A percentile compares a stretch with the other conserved stretches of the same genome.
These are phyloP conservation scores for Meteorus sp. DNA, from an alignment of 1,140 invertebrate genomes.

Conservation along the genomic window DNA sequence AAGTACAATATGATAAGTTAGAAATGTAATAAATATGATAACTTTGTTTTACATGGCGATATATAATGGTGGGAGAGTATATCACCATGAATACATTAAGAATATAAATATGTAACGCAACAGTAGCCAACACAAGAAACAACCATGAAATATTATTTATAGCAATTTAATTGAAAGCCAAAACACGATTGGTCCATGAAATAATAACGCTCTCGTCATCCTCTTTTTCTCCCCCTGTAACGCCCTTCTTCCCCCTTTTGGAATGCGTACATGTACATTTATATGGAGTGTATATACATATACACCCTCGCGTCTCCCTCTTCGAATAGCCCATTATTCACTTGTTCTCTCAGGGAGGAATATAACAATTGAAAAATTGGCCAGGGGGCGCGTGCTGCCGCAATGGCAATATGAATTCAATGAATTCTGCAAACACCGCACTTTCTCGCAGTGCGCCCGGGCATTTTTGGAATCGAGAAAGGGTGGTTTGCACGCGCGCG, in stretches of 20 bases:
- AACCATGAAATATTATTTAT: too few species aligned
- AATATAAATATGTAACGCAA: too few species aligned
- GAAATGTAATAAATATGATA: not conserved
- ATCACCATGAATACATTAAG: too few species aligned
- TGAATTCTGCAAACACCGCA: conserved; percentile 52
- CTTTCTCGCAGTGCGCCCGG: conserved; percentile 29
- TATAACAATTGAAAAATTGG: conserved; percentile 44
- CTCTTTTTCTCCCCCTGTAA: too few species aligned
- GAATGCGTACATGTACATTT: not conserved
- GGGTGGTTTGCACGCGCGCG: too few species aligned
- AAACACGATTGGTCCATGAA: too few species aligned
- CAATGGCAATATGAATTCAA: conserved; percentile 54
- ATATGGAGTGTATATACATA: not conserved
- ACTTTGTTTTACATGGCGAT: conserved; percentile 2
- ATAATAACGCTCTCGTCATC: too few species aligned
- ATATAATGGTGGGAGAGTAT: too few species aligned
- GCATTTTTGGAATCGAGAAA: not conserved
- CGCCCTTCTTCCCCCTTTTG: not conserved
- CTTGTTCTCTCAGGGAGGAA: conserved; percentile 28
- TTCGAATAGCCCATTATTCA: conserved; percentile 32
- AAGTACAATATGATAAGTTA: not conserved
- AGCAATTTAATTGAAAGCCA: too few species aligned
- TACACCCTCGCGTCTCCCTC: conserved; percentile 5
- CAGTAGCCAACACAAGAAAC: too few species aligned
- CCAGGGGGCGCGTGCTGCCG: conserved; percentile 40